Percentiles rank a stretch among this genome's conserved stretches.
Conservation (phyloP, 2,113 vertebrate species). For the Acrocephalus kingi region DNA sequence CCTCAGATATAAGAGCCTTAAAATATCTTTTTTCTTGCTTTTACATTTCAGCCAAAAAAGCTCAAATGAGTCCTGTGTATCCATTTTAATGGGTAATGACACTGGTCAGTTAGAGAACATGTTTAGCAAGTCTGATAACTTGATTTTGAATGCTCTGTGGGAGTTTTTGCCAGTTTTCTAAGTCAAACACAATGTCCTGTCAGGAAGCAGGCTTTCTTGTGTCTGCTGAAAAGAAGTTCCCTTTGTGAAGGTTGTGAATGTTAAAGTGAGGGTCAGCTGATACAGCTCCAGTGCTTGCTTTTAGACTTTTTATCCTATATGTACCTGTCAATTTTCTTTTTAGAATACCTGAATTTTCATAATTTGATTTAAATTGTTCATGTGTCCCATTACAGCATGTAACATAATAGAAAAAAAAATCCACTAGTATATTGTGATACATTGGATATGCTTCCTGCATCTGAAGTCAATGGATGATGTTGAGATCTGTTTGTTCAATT, state of each 20-base stretch:
- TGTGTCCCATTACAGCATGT: conserved; percentile 49
- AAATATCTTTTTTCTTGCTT: background rate
- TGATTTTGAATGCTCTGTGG: background rate
- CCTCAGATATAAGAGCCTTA: background rate
- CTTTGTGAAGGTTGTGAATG: background rate
- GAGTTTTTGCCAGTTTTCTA: background rate
- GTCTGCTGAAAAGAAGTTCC: background rate
- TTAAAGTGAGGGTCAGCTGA: background rate
- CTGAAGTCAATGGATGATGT: conserved; percentile 42
- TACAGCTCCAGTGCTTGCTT: background rate
- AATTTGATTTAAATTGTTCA: conserved; percentile 45
- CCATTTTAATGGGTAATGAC: background rate
- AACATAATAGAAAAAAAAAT: conserved; percentile 44
- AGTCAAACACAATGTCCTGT: background rate
- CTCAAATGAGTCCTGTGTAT: background rate
- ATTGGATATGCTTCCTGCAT: conserved; percentile 37
- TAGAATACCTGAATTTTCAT: conserved; percentile 12
- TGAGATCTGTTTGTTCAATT: conserved; percentile 46
- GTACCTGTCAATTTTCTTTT: background rate
- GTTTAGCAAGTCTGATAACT: background rate
- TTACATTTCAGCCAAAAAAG: background rate
- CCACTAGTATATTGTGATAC: conserved; percentile 32
- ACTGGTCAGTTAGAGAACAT: background rate
- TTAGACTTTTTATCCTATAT: background rate
- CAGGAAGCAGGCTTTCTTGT: background rate